These are phyloP conservation scores for Agriopis aurantiaria DNA, from an alignment of 2,888 invertebrate species.

Conservation along the genomic window DNA sequence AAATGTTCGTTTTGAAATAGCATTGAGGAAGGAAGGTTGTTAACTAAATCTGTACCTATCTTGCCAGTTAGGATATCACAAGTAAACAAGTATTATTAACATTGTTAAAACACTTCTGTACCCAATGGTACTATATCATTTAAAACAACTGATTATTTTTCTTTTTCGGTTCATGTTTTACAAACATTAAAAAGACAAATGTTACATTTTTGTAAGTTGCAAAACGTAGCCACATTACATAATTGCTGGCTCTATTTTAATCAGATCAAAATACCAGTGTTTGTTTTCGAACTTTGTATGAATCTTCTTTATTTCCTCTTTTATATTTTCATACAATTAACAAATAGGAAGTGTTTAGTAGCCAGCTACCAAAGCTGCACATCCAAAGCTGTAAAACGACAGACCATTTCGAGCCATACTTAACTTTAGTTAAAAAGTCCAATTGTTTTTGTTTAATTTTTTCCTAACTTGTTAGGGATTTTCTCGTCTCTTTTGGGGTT, in stretches of 20 bases:
- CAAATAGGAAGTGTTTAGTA: too few species aligned
- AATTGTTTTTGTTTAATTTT: too few species aligned
- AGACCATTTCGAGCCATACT: too few species aligned
- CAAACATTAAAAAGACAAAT: too few species aligned
- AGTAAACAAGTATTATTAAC: slow-evolving; percentile 5
- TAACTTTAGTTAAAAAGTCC: too few species aligned
- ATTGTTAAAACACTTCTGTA: slow-evolving; percentile 2
- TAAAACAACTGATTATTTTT: neutral
- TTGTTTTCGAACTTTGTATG: neutral
- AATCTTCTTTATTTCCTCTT: too few species aligned
- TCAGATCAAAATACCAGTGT: slow-evolving; percentile 5
- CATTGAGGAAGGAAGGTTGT: too few species aligned
- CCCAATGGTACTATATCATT: slow-evolving; percentile 19
- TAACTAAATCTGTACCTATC: slow-evolving; percentile 4
- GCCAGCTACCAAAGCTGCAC: too few species aligned
- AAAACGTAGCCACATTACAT: neutral
- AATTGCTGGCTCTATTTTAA: neutral
- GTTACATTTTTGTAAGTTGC: neutral
- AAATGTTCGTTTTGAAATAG: neutral
- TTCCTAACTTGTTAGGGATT: too few species aligned
- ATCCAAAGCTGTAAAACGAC: too few species aligned
- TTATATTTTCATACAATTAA: too few species aligned
- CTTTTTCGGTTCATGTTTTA: neutral
- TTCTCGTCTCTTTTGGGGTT: too few species aligned
- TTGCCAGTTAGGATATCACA: slow-evolving; percentile 25